Evolutionary conservation across 1,140 invertebrate species (phyloP).

Genomic region (Orussus abietinus): DNA sequence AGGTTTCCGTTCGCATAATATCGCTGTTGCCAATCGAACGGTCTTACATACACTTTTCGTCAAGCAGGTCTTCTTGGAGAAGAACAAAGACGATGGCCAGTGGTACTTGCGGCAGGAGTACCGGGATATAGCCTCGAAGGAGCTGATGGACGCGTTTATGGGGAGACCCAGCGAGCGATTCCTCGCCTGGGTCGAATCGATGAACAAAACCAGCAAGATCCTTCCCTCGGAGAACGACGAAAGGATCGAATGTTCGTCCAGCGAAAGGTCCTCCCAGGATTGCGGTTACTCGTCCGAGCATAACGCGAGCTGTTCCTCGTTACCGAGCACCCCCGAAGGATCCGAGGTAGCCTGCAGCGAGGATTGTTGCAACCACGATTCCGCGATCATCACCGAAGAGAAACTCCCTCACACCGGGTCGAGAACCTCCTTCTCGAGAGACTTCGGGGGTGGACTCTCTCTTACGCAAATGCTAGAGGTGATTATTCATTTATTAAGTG

Average conservation of each 20-base stretch:
- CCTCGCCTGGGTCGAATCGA: too few relatives aligned
- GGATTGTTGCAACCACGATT: conserved; percentile 73
- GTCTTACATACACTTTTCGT: too few relatives aligned
- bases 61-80: conserved; percentile 26
- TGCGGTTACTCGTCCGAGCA: conserved; percentile 80
- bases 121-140: conserved; percentile 19
- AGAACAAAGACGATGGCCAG: conserved; percentile 15
- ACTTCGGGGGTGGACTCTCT: conserved; percentile 50
- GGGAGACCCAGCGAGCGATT: conserved; percentile 32
- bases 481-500: conserved; percentile 18
- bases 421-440: conserved; percentile 37
- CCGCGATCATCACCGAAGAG: conserved; percentile 34
- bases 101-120: conserved; percentile 12
- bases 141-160: conserved; percentile 40
- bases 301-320: conserved; percentile 69
- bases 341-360: conserved; percentile 82
- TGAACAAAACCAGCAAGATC: too few relatives aligned
- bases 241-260: conserved; percentile 59
- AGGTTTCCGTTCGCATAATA: not conserved
- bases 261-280: conserved; percentile 70
- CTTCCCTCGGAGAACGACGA: too few relatives aligned
- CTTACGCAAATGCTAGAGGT: conserved; percentile 71
- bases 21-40: not conserved
- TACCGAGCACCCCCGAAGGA: conserved; percentile 74
- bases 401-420: conserved; percentile 42